phyloP scores from a whole-genome alignment of 2,888 invertebrate species.

The Leucoma salicis region DNA sequence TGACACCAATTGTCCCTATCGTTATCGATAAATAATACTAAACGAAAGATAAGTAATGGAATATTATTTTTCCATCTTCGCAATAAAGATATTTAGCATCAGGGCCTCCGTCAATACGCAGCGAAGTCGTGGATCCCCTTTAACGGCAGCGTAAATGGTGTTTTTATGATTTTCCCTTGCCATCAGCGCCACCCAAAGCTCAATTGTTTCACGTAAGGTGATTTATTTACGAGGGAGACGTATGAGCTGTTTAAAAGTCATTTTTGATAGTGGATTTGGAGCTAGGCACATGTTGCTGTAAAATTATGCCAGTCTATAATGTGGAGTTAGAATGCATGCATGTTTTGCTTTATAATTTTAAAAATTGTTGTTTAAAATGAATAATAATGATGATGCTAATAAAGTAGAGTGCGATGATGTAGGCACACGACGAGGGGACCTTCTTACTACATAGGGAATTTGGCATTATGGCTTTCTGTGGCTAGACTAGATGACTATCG shows the following conservation, averaged over 20 bases:
- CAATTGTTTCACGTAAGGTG: conserved; percentile 53
- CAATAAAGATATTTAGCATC: conserved; percentile 30
- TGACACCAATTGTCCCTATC: neutral
- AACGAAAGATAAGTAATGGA: conserved; percentile 24
- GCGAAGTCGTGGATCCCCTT: conserved; percentile 35
- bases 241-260: conserved; percentile 48
- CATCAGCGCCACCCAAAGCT: conserved; percentile 36
- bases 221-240: conserved; percentile 51
- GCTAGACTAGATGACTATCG: too few species aligned
- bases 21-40: conserved; percentile 19
- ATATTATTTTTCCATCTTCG: conserved; percentile 36
- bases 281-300: conserved; percentile 17
- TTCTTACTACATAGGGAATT: too few species aligned
- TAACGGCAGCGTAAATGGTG: conserved; percentile 55
- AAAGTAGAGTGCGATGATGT: too few species aligned
- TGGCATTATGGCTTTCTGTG: too few species aligned
- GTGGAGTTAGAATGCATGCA: neutral
- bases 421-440: too few species aligned
- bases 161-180: conserved; percentile 56
- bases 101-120: conserved; percentile 13
- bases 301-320: conserved; percentile 26
- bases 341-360: too few species aligned
- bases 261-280: conserved; percentile 24
- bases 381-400: too few species aligned
- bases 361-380: too few species aligned